These are phyloP conservation scores for Pilophorus perplexus DNA, from an alignment of 2,888 invertebrate species.

Conservation along the genomic window DNA sequence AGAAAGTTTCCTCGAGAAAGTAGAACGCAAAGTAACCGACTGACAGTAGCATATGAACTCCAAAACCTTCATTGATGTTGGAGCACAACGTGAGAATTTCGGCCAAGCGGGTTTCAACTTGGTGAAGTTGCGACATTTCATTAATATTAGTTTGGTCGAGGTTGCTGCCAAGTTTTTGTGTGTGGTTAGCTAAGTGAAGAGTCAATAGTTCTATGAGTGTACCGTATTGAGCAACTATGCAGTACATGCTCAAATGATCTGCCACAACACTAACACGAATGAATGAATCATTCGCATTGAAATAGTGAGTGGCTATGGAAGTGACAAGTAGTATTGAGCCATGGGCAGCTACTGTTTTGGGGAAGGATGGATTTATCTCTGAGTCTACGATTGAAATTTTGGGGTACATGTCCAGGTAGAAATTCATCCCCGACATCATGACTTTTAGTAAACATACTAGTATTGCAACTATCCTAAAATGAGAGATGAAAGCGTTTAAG, in stretches of 20 bases:
- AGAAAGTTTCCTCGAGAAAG: background rate
- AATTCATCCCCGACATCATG: too few relatives aligned
- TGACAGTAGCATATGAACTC: background rate
- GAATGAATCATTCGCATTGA: background rate
- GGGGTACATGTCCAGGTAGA: background rate
- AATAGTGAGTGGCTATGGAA: background rate
- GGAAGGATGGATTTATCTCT: background rate
- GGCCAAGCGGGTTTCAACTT: background rate
- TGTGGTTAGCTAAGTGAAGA: background rate
- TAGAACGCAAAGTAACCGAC: constrained; percentile 7
- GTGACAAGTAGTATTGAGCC: background rate
- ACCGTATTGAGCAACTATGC: constrained; percentile 1
- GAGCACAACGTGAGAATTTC: background rate
- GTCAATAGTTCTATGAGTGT: constrained; percentile 6
- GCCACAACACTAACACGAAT: too few relatives aligned
- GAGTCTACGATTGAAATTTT: constrained; percentile 4
- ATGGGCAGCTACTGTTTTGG: background rate
- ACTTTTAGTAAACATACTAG: too few relatives aligned
- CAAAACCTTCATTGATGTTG: background rate
- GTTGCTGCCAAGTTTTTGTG: background rate
- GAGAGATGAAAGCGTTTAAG: too few relatives aligned
- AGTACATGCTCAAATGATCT: background rate
- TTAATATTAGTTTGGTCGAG: too few relatives aligned
- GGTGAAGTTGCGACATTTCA: background rate
- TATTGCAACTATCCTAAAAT: too few relatives aligned